phyloP scores from a whole-genome alignment of 2,797 vertebrate genomes.

The Anas georgica region DNA sequence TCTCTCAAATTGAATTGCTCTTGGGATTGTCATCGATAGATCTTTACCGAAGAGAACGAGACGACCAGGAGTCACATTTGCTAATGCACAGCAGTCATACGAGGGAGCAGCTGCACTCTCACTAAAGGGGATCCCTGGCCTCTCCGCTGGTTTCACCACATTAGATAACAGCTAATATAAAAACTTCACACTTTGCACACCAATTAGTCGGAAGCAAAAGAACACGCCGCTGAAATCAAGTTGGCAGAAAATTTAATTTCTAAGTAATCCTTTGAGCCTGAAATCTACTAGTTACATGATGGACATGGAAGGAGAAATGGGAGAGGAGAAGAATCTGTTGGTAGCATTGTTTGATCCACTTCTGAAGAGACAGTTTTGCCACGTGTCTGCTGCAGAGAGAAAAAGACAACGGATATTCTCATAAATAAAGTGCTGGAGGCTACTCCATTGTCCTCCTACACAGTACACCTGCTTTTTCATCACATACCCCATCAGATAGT shows the following conservation, averaged over 20 bases:
- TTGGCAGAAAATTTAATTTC: conserved; percentile 37
- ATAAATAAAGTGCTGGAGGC: conserved; percentile 27
- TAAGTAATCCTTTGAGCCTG: neutral
- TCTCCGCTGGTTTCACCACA: neutral
- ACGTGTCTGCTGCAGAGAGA: neutral
- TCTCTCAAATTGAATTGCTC: neutral
- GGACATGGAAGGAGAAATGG: conserved; percentile 1
- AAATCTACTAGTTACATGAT: neutral
- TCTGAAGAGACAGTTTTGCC: conserved; percentile 35
- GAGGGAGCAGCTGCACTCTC: neutral
- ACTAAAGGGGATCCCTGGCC: neutral
- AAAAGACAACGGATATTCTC: conserved; percentile 16
- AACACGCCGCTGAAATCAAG: neutral
- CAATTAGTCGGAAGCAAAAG: conserved; percentile 10
- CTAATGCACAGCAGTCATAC: neutral
- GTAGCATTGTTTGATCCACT: neutral
- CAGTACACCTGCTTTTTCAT: conserved; percentile 45
- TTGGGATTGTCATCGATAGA: neutral
- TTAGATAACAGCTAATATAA: neutral
- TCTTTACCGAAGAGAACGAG: neutral
- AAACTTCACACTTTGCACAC: neutral
- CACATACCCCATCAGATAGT: neutral
- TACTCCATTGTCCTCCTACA: conserved; percentile 21
- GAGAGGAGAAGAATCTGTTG: conserved; percentile 9
- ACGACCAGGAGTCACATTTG: neutral